Evolutionary conservation across 2,888 invertebrate genomes (phyloP).

Genomic region (Eupeodes luniger): DNA sequence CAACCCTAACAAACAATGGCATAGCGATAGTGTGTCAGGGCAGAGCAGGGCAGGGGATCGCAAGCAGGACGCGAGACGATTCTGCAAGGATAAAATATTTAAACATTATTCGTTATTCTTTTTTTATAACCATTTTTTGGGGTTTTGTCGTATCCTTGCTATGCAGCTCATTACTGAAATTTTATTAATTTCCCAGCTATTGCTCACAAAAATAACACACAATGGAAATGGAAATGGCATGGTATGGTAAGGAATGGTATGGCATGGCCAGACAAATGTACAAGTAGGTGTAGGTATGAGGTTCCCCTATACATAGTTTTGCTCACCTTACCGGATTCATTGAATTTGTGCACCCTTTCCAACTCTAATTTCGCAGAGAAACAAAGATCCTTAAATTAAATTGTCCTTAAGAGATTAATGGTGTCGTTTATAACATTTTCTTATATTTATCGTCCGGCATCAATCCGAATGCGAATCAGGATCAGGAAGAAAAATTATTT

Average conservation of each 20-base stretch:
- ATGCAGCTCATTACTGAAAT: constrained; percentile 69
- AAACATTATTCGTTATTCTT: constrained; percentile 47
- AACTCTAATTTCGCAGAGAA: background rate
- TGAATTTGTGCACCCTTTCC: background rate
- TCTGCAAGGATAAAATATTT: constrained; percentile 60
- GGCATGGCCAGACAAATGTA: background rate
- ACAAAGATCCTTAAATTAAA: constrained; percentile 72
- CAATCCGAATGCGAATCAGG: constrained; percentile 52
- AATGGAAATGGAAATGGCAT: background rate
- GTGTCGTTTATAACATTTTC: constrained; percentile 68
- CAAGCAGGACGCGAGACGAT: constrained; percentile 18
- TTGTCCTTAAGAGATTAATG: constrained; percentile 75
- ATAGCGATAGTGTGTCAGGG: constrained; percentile 4
- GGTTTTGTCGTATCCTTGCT: constrained; percentile 42
- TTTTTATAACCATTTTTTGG: background rate
- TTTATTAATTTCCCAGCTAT: constrained; percentile 69
- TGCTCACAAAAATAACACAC: constrained; percentile 39
- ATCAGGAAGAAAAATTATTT: constrained; percentile 67
- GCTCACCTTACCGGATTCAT: background rate
- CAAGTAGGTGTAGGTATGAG: background rate
- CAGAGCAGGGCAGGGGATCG: no score
- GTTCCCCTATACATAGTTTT: background rate
- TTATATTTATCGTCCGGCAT: constrained; percentile 69
- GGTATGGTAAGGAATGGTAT: no score
- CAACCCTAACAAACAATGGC: constrained; percentile 24